phyloP scores from a whole-genome alignment of 2,888 invertebrate genomes.

The Diaphora mendica region DNA sequence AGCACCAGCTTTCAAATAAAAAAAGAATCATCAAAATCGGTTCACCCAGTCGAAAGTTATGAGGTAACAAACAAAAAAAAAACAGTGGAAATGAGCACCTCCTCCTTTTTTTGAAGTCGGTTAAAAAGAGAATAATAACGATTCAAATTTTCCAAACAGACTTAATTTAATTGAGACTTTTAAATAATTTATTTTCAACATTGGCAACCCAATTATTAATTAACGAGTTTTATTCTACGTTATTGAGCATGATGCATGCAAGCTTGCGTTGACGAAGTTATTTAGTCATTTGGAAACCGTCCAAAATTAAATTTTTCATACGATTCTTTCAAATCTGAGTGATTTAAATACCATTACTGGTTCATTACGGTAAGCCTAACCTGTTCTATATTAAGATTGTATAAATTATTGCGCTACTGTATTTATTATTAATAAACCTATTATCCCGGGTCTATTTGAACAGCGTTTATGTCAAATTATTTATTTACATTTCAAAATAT shows the following conservation, averaged over 20 bases:
- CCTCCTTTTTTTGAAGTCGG: too few species aligned
- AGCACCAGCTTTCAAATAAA: too few species aligned
- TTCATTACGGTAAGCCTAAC: slow-evolving; percentile 27
- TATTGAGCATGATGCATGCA: slow-evolving; percentile 5
- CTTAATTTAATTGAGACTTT: not conserved
- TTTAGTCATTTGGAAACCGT: slow-evolving; percentile 37
- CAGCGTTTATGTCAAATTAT: slow-evolving; percentile 25
- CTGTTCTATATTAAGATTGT: slow-evolving; percentile 15
- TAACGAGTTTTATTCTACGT: slow-evolving; percentile 13
- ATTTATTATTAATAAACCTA: slow-evolving; percentile 47
- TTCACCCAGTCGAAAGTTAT: too few species aligned
- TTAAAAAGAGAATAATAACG: not conserved
- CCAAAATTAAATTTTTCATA: slow-evolving; percentile 45
- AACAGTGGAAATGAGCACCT: too few species aligned
- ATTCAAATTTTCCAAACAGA: not conserved
- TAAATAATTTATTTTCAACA: not conserved
- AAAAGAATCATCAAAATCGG: too few species aligned
- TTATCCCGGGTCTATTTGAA: slow-evolving; percentile 28
- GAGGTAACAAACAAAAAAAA: too few species aligned
- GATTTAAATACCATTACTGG: slow-evolving; percentile 43
- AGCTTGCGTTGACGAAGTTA: slow-evolving; percentile 27
- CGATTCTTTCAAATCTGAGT: slow-evolving; percentile 34
- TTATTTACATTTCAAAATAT: slow-evolving; percentile 26
- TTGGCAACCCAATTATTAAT: slow-evolving; percentile 19
- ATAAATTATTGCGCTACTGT: slow-evolving; percentile 22